Conservation (phyloP, 2,113 vertebrate species). For the Mus spicilegus region DNA sequence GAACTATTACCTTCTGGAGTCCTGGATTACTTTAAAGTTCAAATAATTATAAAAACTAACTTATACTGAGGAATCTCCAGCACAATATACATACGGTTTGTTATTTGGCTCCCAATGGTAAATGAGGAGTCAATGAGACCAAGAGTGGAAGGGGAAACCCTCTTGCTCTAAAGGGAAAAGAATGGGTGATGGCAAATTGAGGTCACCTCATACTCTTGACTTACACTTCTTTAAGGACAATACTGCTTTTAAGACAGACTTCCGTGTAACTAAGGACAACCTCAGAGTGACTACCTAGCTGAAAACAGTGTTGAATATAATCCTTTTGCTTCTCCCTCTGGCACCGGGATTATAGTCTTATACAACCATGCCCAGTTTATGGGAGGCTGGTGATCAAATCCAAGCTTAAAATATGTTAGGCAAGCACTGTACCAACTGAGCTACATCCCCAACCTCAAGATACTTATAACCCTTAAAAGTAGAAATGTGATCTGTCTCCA, state of each 20-base stretch:
- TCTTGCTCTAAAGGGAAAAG: neutral
- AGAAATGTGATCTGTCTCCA: constrained; percentile 17
- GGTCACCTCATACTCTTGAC: neutral
- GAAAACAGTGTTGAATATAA: neutral
- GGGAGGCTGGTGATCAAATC: neutral
- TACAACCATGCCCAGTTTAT: neutral
- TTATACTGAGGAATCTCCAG: neutral
- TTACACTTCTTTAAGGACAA: neutral
- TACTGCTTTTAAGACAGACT: neutral
- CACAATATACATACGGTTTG: neutral
- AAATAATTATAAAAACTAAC: constrained; percentile 39
- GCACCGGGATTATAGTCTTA: neutral
- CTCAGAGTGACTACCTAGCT: neutral
- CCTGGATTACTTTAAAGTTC: constrained; percentile 30
- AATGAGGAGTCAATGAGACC: neutral
- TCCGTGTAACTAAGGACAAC: neutral
- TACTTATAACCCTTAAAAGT: neutral
- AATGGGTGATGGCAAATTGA: neutral
- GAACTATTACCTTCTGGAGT: neutral
- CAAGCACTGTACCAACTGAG: neutral
- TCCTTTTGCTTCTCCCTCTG: too few species aligned
- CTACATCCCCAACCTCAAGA: neutral
- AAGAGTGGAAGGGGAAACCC: neutral
- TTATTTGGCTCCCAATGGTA: neutral
- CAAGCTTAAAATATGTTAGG: neutral